Base-by-base conservation (phyloP, 2,797 vertebrate genomes). In the Potorous gilbertii region DNA sequence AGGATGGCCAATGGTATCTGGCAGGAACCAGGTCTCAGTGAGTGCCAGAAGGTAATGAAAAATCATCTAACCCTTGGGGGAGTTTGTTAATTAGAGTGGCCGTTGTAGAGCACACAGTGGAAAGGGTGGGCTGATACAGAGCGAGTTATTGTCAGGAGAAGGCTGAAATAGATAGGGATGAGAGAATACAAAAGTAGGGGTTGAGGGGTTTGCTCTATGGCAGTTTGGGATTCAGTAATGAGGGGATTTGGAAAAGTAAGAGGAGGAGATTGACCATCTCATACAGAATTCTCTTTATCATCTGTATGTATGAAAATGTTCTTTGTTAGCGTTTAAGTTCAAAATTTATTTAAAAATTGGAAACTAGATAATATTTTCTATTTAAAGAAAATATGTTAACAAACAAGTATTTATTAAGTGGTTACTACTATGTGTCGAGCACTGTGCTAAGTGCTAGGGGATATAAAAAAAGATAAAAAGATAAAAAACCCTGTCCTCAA, bases 281-380 rank as follows among this genome's bases (percentile, higher is more conserved):
- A 59, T 11, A 59, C 3, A 62, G 59, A 62, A 62, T 34, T 62
- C 31, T 62, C 31, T 62, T 62, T 62, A 14, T 34, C 2, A 31
- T 59, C 11, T 59, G 31, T 34, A 28, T 56, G 24, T 28, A 62
- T 34, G 59, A 34, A 62, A 59, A 59, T 59, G 28, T 9, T 34
- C 3, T 57, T 59, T 62, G 8, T 66, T 18, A 66, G 34, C n/a
- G 14, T 66, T 66, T 66, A 66, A 18, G 14, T 66, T 66, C 62
- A 66, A 66, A 66, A n/a, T 66, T n/a, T n/a, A 18, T 66, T 66
- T 66, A 16, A 81, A 74, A 91, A 54, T 52, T 94, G 96, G 13
- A 95, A 94, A 95, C 92, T 94, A 94, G 91, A 52, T 92, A n/a
- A 81, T 93, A 92, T 66, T 95, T 91, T 94, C 95, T 62, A 95